Evolutionary conservation across 2,797 vertebrate species (phyloP), one percentile per base, ranked within the genome.

Genomic region (Dermochelys coriacea): DNA sequence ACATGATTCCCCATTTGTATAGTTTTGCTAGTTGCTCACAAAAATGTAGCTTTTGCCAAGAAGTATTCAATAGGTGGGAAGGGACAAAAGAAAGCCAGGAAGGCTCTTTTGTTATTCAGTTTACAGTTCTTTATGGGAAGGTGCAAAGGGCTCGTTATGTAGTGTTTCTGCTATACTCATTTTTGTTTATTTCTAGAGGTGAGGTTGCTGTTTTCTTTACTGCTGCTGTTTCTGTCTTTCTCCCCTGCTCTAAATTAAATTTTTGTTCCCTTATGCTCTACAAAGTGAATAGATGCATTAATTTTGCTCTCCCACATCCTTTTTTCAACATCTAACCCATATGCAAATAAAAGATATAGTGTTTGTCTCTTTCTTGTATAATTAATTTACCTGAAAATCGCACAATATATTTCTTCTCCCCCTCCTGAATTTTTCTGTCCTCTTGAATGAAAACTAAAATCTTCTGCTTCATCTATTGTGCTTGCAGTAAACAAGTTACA

Each of bases 381-480:
- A 85, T 82, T 82, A 7, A 31, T 89, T 92, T 96, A 90, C 21
- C 79, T 89, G 54, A 79, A 93, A 94, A 78, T 89, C 95, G 80
- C 37, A 41, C n/a, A 79, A 52, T 18, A 1, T 85, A 90, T 92
- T 77, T 93, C 18, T 87, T 21, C 68, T 93, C 90, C 23, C 23
- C 90, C 49, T 59, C 27, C 23, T 88, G 57, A 96, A 96, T 96
- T 90, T 80, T 87, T 77, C 25, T 74, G 4, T 96, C 96, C 80
- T 31, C 23, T 50, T 57, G 45, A 93, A 93, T 86, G 45, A 85
- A 94, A 92, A 94, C 75, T 37, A 77, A 92, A 93, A 93, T 87
- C 7, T 47, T 96, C 57, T 95, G 75, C 71, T 89, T 93, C 21
- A 15, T 90, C 19, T 85, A 52, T 91, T 64, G 83, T 80, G 94